Conservation (phyloP, 2,888 invertebrate genomes). For the Apantesis nais region DNA sequence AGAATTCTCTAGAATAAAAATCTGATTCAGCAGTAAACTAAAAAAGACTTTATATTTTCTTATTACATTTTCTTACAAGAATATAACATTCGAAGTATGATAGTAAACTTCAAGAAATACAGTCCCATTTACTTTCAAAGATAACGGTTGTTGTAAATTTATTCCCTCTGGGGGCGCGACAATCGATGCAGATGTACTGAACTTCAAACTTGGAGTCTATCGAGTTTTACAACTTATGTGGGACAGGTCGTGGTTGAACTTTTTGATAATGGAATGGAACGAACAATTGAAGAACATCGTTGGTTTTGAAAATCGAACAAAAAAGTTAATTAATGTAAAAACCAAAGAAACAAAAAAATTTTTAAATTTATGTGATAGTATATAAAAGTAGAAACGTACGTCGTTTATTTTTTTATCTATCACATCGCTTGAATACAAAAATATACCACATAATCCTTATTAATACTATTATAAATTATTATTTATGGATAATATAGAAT, state of each 20-base stretch:
- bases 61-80: slow-evolving; percentile 1
- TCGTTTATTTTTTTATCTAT: background rate
- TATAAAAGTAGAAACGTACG: no score
- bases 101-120: slow-evolving; percentile 28
- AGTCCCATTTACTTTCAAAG: slow-evolving; percentile 23
- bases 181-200: slow-evolving; percentile 42
- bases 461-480: background rate
- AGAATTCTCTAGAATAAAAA: background rate
- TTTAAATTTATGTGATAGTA: no score
- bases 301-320: background rate
- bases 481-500: no score
- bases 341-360: no score
- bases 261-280: slow-evolving; percentile 12
- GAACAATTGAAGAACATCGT: background rate
- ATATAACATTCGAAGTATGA: background rate
- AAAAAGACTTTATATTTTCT: background rate
- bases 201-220: slow-evolving; percentile 26
- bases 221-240: slow-evolving; percentile 21
- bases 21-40: background rate
- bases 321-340: no score
- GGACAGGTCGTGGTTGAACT: slow-evolving; percentile 12
- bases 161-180: slow-evolving; percentile 25
- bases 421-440: background rate
- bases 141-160: slow-evolving; percentile 44
- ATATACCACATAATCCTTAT: no score